A percentile compares a stretch with the other conserved stretches of the same genome.
Evolutionary conservation across 1,140 invertebrate genomes (phyloP).

Genomic region (Leptopilina boulardi): DNA sequence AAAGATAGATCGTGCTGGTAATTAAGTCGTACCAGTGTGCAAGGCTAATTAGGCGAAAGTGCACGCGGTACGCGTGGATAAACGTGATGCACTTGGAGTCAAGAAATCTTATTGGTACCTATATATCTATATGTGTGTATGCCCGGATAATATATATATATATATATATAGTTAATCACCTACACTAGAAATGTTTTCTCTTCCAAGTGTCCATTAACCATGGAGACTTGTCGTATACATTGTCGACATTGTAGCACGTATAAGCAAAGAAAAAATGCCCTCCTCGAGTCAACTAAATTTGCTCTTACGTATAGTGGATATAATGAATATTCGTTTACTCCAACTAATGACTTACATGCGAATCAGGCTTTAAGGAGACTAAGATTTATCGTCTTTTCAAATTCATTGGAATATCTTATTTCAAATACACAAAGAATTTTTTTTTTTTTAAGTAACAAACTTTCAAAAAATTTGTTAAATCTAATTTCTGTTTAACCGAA

Average conservation of each 20-base stretch:
- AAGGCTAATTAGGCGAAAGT: constrained; percentile 58
- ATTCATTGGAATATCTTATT: too few relatives aligned
- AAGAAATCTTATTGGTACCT: constrained; percentile 27
- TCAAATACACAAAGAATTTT: too few relatives aligned
- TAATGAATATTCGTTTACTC: background rate
- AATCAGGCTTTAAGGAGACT: background rate
- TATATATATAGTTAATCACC: background rate
- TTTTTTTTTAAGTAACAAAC: too few relatives aligned
- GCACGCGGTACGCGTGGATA: constrained; percentile 57
- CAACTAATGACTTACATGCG: background rate
- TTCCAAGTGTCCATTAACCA: constrained; percentile 8
- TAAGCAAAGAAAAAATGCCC: background rate
- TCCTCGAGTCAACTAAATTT: constrained; percentile 1
- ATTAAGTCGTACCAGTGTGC: constrained; percentile 58
- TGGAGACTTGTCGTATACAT: background rate
- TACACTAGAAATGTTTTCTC: constrained; percentile 32
- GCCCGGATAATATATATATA: background rate
- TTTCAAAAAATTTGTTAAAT: too few relatives aligned
- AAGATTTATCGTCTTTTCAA: background rate
- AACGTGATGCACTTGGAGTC: constrained; percentile 43
- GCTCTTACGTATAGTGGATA: too few relatives aligned
- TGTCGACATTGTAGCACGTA: background rate
- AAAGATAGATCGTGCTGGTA: constrained; percentile 52
- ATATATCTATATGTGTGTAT: background rate
- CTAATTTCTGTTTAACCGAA: too few relatives aligned